Base-by-base conservation (phyloP, 2,113 vertebrate species). In the Stegastes partitus region DNA sequence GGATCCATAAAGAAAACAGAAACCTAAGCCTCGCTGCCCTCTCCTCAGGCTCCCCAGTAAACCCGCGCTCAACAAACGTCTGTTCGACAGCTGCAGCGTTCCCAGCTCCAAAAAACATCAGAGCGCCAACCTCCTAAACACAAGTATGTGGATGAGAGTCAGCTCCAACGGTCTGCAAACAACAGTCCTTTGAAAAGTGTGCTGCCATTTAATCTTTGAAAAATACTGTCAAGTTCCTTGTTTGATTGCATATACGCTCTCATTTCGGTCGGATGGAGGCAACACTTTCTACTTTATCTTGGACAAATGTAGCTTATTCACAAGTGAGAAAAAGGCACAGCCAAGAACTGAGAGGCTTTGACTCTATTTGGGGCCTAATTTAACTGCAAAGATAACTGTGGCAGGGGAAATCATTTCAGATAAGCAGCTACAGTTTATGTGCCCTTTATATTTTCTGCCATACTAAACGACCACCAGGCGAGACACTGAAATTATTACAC, bases 1-100 rank as follows among this genome's bases (percentile, higher is more conserved):
- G 57, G 87, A 93, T 91, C 82, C 79, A 63, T 67, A 91, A 91
- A 78, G 87, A 88, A 92, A 92, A 93, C 89, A 91, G 91, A 92
- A 94, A 92, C 68, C 80, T 71, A 87, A 91, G 81, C 82, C 81
- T 26, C 11, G 19, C 63, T 70, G 67, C 82, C 47, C 77, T 82
- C 64, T 89, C 83, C 72, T 79, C 77, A 0, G 49, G 68, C 75
- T 78, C 85, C 79, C 65, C 74, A 74, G 87, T 83, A 79, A 87
- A 91, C 64, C 83, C 50, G 11, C 26, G 69, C 58, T 84, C 77
- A 31, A 83, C 77, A 83, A 83, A 81, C 80, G 89, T 84, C 89
- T 93, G 89, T 57, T 84, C 82, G 68, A 91, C 91, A 94, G 93
- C 92, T 94, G 93, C 85, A 67, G 63, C 26, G 44, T 39, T 80